Evolutionary conservation across 1,140 invertebrate species (phyloP).

Genomic region (Reticulitermes speratus): DNA sequence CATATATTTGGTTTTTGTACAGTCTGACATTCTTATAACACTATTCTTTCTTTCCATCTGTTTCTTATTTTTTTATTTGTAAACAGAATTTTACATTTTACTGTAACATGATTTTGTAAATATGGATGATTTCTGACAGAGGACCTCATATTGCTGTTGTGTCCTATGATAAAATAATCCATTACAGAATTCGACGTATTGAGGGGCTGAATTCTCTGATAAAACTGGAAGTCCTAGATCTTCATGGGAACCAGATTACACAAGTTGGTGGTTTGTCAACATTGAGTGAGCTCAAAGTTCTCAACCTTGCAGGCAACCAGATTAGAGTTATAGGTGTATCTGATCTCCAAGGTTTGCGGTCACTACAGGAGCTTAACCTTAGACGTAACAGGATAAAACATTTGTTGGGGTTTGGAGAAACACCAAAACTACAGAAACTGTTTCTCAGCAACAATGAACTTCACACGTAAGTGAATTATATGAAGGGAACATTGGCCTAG

Average conservation of each 20-base stretch:
- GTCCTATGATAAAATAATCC: neutral
- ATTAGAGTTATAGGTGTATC: conserved; percentile 69
- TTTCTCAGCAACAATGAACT: conserved; percentile 87
- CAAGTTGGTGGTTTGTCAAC: conserved; percentile 61
- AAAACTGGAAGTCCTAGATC: conserved; percentile 84
- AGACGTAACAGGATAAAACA: conserved; percentile 80
- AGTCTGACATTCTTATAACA: neutral
- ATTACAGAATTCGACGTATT: conserved; percentile 66
- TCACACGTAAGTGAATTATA: conserved; percentile 56
- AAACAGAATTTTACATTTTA: too few relatives aligned
- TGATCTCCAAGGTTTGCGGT: conserved; percentile 73
- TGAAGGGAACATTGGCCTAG: neutral
- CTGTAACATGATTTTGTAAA: too few relatives aligned
- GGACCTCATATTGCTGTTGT: neutral
- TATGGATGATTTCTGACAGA: too few relatives aligned
- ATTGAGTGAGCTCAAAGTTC: conserved; percentile 73
- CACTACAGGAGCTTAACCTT: conserved; percentile 82
- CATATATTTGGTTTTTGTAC: conserved; percentile 34
- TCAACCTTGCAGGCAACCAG: conserved; percentile 89
- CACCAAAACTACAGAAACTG: conserved; percentile 76
- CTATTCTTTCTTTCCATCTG: too few relatives aligned
- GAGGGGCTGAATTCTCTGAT: conserved; percentile 70
- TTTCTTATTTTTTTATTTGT: too few relatives aligned
- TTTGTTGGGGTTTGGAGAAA: conserved; percentile 75
- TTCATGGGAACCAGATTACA: conserved; percentile 85